phyloP scores from a whole-genome alignment of 2,888 invertebrate genomes.

The Elysia crispata region DNA sequence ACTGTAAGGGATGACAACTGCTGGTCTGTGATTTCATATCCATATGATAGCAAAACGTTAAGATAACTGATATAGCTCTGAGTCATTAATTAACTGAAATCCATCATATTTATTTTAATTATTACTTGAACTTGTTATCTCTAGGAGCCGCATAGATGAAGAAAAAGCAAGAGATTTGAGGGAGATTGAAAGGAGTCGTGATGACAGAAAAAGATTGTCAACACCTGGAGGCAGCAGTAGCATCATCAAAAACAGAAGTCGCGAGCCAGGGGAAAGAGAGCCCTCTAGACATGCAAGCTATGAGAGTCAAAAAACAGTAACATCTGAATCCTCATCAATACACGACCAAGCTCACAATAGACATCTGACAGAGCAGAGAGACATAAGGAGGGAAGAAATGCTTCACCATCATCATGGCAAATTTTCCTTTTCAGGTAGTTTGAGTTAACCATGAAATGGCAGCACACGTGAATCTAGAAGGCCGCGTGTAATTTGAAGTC shows the following conservation, averaged over 20 bases:
- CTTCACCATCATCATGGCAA: background rate
- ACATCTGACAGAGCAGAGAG: background rate
- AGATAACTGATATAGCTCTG: no score
- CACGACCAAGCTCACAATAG: background rate
- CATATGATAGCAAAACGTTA: no score
- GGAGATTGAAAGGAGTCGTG: constrained; percentile 76
- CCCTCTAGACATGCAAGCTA: constrained; percentile 37
- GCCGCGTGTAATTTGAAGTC: no score
- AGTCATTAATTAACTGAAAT: no score
- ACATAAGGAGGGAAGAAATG: background rate
- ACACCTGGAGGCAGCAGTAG: constrained; percentile 76
- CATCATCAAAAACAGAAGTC: constrained; percentile 56
- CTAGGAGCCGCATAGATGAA: constrained; percentile 53
- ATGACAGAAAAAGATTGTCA: constrained; percentile 55
- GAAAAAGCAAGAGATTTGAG: constrained; percentile 80
- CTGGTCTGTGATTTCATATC: no score
- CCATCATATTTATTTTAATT: background rate
- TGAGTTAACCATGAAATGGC: no score
- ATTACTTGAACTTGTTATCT: background rate
- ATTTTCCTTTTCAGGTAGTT: no score
- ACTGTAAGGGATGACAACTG: no score
- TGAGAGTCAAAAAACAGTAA: no score
- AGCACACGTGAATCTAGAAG: no score
- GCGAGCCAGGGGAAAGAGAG: constrained; percentile 46
- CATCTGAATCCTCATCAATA: no score